Percentiles rank a stretch among this genome's conserved stretches.
Evolutionary conservation across 2,797 vertebrate species (phyloP).

Genomic region (Ctenopoma multispine): DNA sequence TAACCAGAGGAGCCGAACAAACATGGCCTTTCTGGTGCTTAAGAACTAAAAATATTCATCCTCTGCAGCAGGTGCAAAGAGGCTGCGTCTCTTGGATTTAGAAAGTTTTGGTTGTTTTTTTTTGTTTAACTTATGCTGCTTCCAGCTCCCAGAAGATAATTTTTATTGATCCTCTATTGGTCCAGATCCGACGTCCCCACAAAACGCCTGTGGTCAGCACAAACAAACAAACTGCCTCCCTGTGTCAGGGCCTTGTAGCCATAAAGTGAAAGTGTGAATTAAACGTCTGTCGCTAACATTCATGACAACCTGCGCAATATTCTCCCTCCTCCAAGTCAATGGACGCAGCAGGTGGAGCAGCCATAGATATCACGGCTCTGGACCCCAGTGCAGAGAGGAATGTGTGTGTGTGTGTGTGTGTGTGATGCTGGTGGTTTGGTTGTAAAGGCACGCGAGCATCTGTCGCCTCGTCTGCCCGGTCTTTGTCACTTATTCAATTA

Average conservation of each 20-base stretch:
- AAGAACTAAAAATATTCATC: conserved; percentile 57
- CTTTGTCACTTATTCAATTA: conserved; percentile 97
- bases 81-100: conserved; percentile 36
- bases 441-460: conserved; percentile 99
- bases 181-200: conserved; percentile 7
- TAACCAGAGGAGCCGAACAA: conserved; percentile 71
- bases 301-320: conserved; percentile 44
- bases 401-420: conserved; percentile 40
- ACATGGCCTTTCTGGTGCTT: conserved; percentile 55
- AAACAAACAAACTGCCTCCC: conserved; percentile 40
- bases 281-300: conserved; percentile 84
- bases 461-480: conserved; percentile 89
- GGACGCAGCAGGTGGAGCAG: conserved; percentile 91
- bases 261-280: conserved; percentile 86
- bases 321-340: conserved; percentile 73
- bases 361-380: conserved; percentile 73
- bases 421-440: conserved; percentile 73
- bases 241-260: conserved; percentile 55
- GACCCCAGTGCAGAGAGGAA: conserved; percentile 81
- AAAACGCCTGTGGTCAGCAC: conserved; percentile 47
- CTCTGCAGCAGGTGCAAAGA: conserved; percentile 72
- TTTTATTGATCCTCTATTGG: conserved; percentile 54
- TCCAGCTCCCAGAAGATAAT: conserved; percentile 24
- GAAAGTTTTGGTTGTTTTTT: conserved; percentile 50
- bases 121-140: conserved; percentile 44